phyloP scores from a whole-genome alignment of 2,113 vertebrate genomes.

The Megaceryle torquata region DNA sequence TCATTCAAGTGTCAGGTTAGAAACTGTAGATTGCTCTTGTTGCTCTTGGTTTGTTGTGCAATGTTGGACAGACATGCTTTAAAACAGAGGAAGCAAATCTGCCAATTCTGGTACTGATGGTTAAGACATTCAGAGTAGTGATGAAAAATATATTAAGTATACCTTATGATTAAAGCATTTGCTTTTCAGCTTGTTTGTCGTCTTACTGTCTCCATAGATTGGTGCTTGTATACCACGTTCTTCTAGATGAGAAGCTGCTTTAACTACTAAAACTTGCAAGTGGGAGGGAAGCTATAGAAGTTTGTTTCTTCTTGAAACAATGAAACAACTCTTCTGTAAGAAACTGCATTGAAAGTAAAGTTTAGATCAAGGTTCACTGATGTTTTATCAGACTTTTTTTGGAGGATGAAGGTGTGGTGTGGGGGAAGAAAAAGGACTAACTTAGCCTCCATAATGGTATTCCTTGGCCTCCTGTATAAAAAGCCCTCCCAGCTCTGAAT shows the following conservation, averaged over 20 bases:
- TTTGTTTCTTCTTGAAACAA: neutral
- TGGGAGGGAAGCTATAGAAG: neutral
- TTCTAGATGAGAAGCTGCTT: neutral
- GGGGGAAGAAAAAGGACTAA: neutral
- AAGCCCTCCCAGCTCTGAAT: neutral
- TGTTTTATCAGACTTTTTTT: neutral
- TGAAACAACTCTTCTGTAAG: neutral
- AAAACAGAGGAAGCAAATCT: neutral
- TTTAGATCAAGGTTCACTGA: neutral
- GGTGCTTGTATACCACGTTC: neutral
- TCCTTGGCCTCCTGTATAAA: neutral
- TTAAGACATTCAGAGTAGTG: neutral
- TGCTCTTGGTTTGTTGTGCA: neutral
- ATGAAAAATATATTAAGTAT: neutral
- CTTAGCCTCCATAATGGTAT: neutral
- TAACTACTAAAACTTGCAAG: neutral
- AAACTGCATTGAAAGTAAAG: neutral
- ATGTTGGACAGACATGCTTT: neutral
- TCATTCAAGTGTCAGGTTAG: neutral
- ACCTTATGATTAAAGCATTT: neutral
- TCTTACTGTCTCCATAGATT: neutral
- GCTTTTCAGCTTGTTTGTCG: neutral
- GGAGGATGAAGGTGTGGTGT: too few relatives aligned
- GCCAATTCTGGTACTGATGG: neutral
- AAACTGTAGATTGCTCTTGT: neutral